These are phyloP conservation scores for Cuculus canorus DNA, from an alignment of 2,797 vertebrate species.

Conservation along the genomic window DNA sequence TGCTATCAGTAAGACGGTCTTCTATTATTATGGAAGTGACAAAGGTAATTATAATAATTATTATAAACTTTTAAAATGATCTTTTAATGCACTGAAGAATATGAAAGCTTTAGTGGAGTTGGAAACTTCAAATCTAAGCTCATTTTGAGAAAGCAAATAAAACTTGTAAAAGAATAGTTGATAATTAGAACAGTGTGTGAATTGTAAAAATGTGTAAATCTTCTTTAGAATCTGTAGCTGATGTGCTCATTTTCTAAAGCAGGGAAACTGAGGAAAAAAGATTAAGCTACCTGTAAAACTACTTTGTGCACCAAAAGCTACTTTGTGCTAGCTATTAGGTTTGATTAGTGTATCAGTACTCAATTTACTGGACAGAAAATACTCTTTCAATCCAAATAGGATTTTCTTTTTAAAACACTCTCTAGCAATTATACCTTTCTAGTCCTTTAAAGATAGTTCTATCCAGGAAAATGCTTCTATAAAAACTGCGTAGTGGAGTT, in stretches of 20 bases:
- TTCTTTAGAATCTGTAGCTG: background rate
- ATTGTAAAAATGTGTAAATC: background rate
- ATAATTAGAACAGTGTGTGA: background rate
- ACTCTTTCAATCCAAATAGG: background rate
- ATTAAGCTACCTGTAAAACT: background rate
- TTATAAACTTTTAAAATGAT: background rate
- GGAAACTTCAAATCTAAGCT: background rate
- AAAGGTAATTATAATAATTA: conserved; percentile 84
- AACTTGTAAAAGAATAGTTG: background rate
- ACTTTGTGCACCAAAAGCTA: background rate
- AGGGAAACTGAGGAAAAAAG: background rate
- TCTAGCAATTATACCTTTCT: background rate
- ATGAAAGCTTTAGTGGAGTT: background rate
- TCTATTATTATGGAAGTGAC: conserved; percentile 96
- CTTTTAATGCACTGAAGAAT: background rate
- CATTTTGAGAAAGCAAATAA: background rate
- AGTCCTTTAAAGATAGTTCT: background rate
- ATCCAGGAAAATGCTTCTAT: background rate
- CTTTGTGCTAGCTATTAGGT: background rate
- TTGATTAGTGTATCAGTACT: background rate
- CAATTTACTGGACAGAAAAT: background rate
- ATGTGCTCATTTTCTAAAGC: background rate
- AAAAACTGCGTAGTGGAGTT: background rate
- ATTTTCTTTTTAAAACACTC: background rate
- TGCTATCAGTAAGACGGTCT: conserved; percentile 86